Evolutionary conservation across 2,888 invertebrate species (phyloP), one percentile per base, ranked within the genome.

Genomic region (Dilophus febrilis): DNA sequence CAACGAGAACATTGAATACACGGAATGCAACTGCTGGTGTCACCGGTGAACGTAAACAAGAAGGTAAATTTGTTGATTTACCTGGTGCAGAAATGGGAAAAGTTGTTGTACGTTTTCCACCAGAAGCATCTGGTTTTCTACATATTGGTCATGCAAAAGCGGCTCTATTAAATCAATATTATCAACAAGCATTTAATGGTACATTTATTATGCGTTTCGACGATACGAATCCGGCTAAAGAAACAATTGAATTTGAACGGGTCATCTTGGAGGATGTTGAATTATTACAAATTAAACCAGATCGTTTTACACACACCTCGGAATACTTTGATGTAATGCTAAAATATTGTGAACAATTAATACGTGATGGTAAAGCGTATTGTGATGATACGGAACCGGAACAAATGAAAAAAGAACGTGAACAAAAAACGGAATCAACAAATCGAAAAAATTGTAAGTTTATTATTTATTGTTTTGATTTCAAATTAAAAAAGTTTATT

Each of bases 61-160:
- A 92, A 55, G 97, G 97, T 27, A 98, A 95, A 65, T 98, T 95
- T 61, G 74, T 95, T 38, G 95, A 97, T 31, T 68, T 99, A 39
- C 94, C 94, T 0, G 88, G 87, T 40, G 98, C 97, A 26, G 90
- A 94, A 65, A 84, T 85, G 75, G 97, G 97, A 22, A 88, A 98
- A 65, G 95, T 99, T 39, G 75, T 98, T 22, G 97, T 98, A 0
- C 71, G 98, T 45, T 99, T 99, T 59, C 98, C 98, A n/a, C 98
- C 98, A 30, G 98, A 99, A 67, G 98, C 98, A 28, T 95, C 95
- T 50, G 98, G 94, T 70, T 90, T 60, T 91, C 69, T 98, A 17
- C 98, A 98, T 58, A 91, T 98, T 57, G 98, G 98, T 0, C 98
- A 99, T 63, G 98, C 98, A 0, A 99, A 98, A 62, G 98, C 98